A percentile compares a stretch with the other conserved stretches of the same genome.
Conservation (phyloP, 2,888 invertebrate genomes). For the Oscheius sp. region DNA sequence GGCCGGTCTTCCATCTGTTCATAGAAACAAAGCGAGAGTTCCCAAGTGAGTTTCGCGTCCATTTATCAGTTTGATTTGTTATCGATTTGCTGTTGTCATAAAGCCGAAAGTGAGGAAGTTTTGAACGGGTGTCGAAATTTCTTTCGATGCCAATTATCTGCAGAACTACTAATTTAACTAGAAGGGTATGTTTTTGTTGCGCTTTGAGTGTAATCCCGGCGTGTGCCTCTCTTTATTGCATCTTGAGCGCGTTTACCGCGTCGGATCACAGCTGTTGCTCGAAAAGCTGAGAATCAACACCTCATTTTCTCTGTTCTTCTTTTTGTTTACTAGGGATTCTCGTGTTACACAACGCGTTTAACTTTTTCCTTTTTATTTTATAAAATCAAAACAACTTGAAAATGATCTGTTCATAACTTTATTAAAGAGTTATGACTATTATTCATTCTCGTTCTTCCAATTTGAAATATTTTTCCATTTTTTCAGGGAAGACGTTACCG, state of each 20-base stretch:
- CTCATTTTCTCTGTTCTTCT: background rate
- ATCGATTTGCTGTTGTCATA: no score
- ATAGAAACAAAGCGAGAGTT: no score
- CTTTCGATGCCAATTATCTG: background rate
- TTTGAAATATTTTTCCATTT: background rate
- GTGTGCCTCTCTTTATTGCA: constrained; percentile 22
- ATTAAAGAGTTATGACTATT: background rate
- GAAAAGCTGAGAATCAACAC: background rate
- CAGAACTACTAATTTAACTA: no score
- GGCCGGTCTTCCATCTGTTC: no score
- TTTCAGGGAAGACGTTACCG: constrained; percentile 28
- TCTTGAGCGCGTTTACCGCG: constrained; percentile 30
- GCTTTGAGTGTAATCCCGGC: background rate
- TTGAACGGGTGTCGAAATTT: background rate
- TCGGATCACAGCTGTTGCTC: constrained; percentile 16
- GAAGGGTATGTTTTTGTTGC: no score
- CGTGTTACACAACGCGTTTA: background rate
- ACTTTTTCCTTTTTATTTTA: background rate
- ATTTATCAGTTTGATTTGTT: no score
- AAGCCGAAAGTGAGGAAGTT: no score
- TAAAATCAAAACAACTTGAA: background rate
- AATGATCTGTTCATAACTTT: background rate
- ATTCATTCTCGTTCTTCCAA: background rate
- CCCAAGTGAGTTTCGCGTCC: no score
- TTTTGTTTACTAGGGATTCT: constrained; percentile 1